A percentile compares a stretch with the other conserved stretches of the same genome.
Conservation (phyloP, 1,140 invertebrate genomes). For the Drosophila micromelanica region DNA sequence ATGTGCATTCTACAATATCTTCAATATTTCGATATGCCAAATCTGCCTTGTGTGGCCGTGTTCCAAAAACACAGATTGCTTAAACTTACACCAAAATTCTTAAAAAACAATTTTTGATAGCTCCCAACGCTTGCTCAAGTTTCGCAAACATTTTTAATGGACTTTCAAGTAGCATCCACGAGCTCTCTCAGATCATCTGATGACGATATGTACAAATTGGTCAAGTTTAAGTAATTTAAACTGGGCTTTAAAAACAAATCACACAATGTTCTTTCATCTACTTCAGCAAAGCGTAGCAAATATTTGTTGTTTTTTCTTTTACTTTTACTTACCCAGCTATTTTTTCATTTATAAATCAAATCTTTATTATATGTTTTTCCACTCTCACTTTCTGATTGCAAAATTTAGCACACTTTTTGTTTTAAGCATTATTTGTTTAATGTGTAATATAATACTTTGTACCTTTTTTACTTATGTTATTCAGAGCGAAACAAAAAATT, state of each 20-base stretch:
- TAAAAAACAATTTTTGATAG: constrained; percentile 76
- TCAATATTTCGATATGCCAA: constrained; percentile 46
- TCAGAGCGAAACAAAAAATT: constrained; percentile 32
- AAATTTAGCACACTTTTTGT: constrained; percentile 72
- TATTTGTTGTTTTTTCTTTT: constrained; percentile 40
- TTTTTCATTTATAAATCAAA: constrained; percentile 28
- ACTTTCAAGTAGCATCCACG: constrained; percentile 33
- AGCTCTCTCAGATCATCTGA: constrained; percentile 85
- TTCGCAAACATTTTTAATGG: constrained; percentile 19
- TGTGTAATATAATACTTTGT: constrained; percentile 81
- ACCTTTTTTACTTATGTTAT: constrained; percentile 66
- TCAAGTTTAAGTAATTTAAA: constrained; percentile 75
- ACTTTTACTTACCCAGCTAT: constrained; percentile 1
- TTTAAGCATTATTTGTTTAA: constrained; percentile 73
- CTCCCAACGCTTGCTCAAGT: constrained; percentile 47
- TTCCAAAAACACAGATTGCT: constrained; percentile 55
- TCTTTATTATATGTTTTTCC: constrained; percentile 27
- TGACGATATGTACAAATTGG: constrained; percentile 84
- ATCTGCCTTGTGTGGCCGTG: constrained; percentile 19
- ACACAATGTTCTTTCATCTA: neutral
- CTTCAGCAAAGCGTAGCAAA: constrained; percentile 48
- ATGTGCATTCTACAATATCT: constrained; percentile 39
- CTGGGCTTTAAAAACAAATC: constrained; percentile 7
- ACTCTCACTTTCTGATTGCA: constrained; percentile 42
- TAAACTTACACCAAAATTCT: constrained; percentile 76